Conservation (phyloP, 2,888 invertebrate genomes). For the Acronicta alni region DNA sequence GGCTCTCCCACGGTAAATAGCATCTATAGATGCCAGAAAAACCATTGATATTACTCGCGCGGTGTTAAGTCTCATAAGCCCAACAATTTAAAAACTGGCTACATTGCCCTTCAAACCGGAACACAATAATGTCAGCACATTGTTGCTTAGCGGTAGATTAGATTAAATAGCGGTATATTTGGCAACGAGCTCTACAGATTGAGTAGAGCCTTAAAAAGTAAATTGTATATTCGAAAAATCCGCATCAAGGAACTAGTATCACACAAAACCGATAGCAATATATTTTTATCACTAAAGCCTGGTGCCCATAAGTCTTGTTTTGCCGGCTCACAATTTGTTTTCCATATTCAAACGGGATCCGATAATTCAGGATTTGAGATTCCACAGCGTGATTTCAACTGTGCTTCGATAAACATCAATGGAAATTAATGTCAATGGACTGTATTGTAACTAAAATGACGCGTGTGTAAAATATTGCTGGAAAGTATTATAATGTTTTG, state of each 20-base stretch:
- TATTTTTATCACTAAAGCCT: slow-evolving; percentile 26
- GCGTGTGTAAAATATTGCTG: slow-evolving; percentile 2
- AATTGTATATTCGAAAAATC: background rate
- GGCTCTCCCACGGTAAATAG: too few species aligned
- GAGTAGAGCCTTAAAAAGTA: too few species aligned
- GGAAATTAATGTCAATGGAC: slow-evolving; percentile 29
- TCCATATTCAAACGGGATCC: slow-evolving; percentile 9
- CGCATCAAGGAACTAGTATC: background rate
- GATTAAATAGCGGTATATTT: too few species aligned
- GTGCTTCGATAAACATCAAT: slow-evolving; percentile 11
- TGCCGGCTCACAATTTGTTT: slow-evolving; percentile 16
- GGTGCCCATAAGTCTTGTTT: slow-evolving; percentile 14
- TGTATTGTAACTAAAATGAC: slow-evolving; percentile 4
- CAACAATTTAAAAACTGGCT: too few species aligned
- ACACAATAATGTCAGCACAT: too few species aligned
- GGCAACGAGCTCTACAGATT: too few species aligned
- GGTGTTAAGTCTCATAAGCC: too few species aligned
- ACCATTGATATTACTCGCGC: too few species aligned
- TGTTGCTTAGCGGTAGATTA: too few species aligned
- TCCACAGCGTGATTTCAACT: slow-evolving; percentile 31
- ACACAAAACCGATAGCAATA: slow-evolving; percentile 1
- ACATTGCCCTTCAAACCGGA: too few species aligned
- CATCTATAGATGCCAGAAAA: too few species aligned
- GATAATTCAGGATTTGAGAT: slow-evolving; percentile 37
- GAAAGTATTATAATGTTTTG: slow-evolving; percentile 2